Conservation (phyloP, 53 echinoderm and acorn worm species). For the Apostichopus leukothele region DNA sequence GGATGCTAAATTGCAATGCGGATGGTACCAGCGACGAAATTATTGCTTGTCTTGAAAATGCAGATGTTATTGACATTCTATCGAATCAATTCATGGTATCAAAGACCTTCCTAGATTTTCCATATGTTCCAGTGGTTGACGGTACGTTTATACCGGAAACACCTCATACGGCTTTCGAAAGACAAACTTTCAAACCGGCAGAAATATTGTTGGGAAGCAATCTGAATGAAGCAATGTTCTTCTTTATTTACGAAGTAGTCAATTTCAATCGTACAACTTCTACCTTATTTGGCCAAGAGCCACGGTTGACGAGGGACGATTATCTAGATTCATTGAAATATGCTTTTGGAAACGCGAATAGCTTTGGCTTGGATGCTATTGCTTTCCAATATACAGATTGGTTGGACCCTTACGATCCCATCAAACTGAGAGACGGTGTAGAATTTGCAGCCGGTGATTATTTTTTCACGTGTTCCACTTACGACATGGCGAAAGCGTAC, state of each 20-base stretch:
- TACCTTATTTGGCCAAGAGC: slow-evolving; percentile 34
- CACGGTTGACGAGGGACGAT: slow-evolving; percentile 51
- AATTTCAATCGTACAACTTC: slow-evolving; percentile 46
- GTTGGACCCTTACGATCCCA: slow-evolving; percentile 75
- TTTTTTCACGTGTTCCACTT: slow-evolving; percentile 70
- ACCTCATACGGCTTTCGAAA: slow-evolving; percentile 66
- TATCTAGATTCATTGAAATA: slow-evolving; percentile 66
- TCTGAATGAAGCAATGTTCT: slow-evolving; percentile 82
- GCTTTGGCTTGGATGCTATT: slow-evolving; percentile 71
- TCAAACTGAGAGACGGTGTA: slow-evolving; percentile 63
- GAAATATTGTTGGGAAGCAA: slow-evolving; percentile 86
- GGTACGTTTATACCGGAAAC: slow-evolving; percentile 83
- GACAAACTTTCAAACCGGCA: slow-evolving; percentile 69
- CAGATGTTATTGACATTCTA: slow-evolving; percentile 54
- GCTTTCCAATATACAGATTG: slow-evolving; percentile 91
- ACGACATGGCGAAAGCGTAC: slow-evolving; percentile 77
- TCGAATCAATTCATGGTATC: slow-evolving; percentile 49
- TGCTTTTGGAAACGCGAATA: slow-evolving; percentile 58
- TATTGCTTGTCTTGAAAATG: slow-evolving; percentile 62
- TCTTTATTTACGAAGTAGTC: slow-evolving; percentile 76
- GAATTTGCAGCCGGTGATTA: slow-evolving; percentile 80
- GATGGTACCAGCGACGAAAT: slow-evolving; percentile 55
- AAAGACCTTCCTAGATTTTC: slow-evolving; percentile 62
- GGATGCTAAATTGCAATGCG: slow-evolving; percentile 52
- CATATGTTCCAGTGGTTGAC: slow-evolving; percentile 81